Evolutionary conservation across 2,888 invertebrate genomes (phyloP).

Genomic region (Leptogaster cylindrica): DNA sequence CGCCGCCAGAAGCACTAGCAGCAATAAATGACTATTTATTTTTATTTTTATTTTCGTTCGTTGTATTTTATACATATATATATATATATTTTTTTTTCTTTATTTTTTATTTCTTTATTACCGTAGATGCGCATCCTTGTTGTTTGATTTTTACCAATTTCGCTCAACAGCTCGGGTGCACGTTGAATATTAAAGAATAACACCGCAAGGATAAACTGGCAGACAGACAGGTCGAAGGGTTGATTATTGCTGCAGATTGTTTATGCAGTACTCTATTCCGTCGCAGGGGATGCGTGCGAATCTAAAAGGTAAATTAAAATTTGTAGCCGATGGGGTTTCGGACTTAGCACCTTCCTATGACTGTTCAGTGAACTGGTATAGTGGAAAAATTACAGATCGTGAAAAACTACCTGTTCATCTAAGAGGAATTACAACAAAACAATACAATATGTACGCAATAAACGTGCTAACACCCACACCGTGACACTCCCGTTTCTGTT

Average conservation of each 20-base stretch:
- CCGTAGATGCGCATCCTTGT: not conserved
- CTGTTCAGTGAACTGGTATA: not conserved
- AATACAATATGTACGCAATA: conserved; percentile 12
- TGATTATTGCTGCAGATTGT: conserved; percentile 20
- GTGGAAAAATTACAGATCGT: not conserved
- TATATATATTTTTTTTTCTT: no score
- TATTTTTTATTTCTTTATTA: no score
- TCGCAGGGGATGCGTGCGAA: conserved; percentile 3
- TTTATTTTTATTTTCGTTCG: no score
- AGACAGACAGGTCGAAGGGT: conserved; percentile 35
- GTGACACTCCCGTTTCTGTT: not conserved
- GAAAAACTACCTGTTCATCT: conserved; percentile 20
- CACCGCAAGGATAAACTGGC: conserved; percentile 23
- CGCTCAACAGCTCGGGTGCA: conserved; percentile 20
- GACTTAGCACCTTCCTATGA: conserved; percentile 3
- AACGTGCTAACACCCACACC: conserved; percentile 11
- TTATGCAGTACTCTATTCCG: not conserved
- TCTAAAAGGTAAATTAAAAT: conserved; percentile 30
- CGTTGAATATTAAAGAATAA: conserved; percentile 37
- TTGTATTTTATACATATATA: no score
- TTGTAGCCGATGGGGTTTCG: conserved; percentile 16
- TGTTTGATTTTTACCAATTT: conserved; percentile 36
- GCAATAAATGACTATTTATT: conserved; percentile 27
- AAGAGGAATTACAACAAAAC: conserved; percentile 2
- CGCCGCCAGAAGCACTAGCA: conserved; percentile 3